Evolutionary conservation across 2,113 vertebrate genomes (phyloP), one percentile per base, ranked within the genome.

Genomic region (Sander lucioperca): DNA sequence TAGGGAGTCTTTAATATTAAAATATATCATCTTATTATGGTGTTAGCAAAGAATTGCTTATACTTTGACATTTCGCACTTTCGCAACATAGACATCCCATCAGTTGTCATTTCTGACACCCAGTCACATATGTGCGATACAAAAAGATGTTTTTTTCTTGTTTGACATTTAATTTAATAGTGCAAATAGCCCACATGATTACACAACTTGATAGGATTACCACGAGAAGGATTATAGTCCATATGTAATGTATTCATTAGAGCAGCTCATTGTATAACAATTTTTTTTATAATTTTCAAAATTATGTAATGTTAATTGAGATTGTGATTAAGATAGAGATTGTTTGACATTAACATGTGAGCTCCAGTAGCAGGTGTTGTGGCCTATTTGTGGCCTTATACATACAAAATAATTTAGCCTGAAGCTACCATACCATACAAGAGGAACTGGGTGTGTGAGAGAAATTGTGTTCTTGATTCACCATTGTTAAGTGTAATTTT

Each of bases 121-220:
- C 7, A 69, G 63, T 77, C 68, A 69, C 27, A 64, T 76, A 69
- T 15, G 19, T 45, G 19, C 43, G 51, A 43, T 77, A 50, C n/a
- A 58, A 39, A 73, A 51, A 6, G 0, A 56, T 63, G 0, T 16
- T 50, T 56, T 19, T 58, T 43, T 23, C 8, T 36, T 64, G 12
- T 67, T 33, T 56, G 15, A 19, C 39, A 77, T 76, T 75, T 76
- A 48, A 57, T 43, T 59, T 53, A 23, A 63, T 76, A 68, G 43
- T 47, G 25, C 47, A 56, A 25, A 71, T 47, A 75, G 36, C 23
- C 27, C 21, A 63, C 11, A 76, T 80, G 21, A 70, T 53, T 74
- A 23, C 30, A 58, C 23, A 57, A 18, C 19, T 23, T 65, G 33
- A 67, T 54, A 30, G 66, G 61, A 82, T 72, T 54, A 23, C 33